Conservation (phyloP, 2,888 invertebrate genomes). For the Phyllotreta striolata region DNA sequence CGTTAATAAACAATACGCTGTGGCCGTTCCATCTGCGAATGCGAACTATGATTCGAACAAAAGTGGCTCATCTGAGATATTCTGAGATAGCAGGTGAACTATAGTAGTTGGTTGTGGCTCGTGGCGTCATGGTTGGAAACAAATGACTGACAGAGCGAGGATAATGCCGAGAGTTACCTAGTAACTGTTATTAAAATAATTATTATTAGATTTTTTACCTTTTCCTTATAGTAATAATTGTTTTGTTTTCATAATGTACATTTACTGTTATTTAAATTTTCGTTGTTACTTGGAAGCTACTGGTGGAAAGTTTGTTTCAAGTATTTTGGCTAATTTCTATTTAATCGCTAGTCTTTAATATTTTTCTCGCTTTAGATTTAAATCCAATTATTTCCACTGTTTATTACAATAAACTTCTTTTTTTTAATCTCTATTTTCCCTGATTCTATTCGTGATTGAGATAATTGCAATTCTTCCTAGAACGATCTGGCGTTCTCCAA, state of each 20-base stretch:
- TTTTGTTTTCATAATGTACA: conserved; percentile 56
- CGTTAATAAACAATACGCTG: conserved; percentile 47
- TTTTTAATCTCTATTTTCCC: too few relatives aligned
- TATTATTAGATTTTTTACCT: conserved; percentile 60
- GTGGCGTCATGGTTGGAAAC: conserved; percentile 65
- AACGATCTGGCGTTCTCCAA: conserved; percentile 9
- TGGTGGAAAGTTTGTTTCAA: conserved; percentile 5
- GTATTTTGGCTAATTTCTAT: background rate
- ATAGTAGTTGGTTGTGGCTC: conserved; percentile 60
- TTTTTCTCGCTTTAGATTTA: too few relatives aligned
- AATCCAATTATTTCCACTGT: conserved; percentile 6
- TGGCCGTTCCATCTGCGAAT: conserved; percentile 43
- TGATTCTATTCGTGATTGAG: too few relatives aligned
- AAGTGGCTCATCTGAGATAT: conserved; percentile 58
- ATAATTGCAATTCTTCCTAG: conserved; percentile 5
- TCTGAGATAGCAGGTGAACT: conserved; percentile 59
- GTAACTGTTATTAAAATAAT: conserved; percentile 61
- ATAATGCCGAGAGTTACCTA: conserved; percentile 62
- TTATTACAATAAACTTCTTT: background rate
- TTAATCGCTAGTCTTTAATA: too few relatives aligned
- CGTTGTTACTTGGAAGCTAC: conserved; percentile 24
- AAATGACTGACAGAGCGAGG: conserved; percentile 64
- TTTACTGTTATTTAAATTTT: conserved; percentile 42
- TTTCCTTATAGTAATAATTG: conserved; percentile 55
- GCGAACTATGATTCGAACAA: conserved; percentile 49